Evolutionary conservation across 2,888 invertebrate genomes (phyloP), one percentile per base, ranked within the genome.

Genomic region (Caenorhabditis uteleia): DNA sequence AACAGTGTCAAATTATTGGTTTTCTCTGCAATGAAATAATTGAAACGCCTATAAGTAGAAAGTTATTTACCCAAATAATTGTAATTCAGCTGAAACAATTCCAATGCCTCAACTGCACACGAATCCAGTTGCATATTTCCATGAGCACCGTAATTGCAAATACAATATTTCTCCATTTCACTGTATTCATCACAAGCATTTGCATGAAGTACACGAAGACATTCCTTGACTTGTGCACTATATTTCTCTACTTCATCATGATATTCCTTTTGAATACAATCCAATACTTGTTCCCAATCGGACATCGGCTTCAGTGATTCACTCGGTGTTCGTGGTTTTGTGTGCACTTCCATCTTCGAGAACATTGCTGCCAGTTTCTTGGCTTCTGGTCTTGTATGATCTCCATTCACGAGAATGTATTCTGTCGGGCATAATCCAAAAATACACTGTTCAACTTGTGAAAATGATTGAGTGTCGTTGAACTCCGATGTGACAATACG

Each of bases 21-120:
- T 20, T 66, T 58, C 16, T 56, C 71, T 70, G 44, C 27, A 66
- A 38, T 21, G n/a, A 25, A 20, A 6, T 21, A 18, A 5, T 44
- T 16, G 6, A 16, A n/a, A 36, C 6, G 21, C 16, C 16, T 39
- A 20, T 6, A 23, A 20, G 8, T 40, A 7, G 14, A 5, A 10
- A 3, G 29, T 16, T 36, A 16, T 12, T 12, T 39, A 65, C 70
- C 75, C 10, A 62, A 27, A 43, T 61, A 70, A 27, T 59, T 59
- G 16, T 68, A 71, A 34, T 67, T 71, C n/a, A 66, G 29, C 23
- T 65, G 50, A 42, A 79, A 79, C 7, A 79, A 56, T 48, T 79
- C 79, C n/a, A 79, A 55, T 3, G 79, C 78, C 27, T 65, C 61
- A 0, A 79, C 70, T 2, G 78, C 77, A 14, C 77, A 66, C 0